A percentile compares a stretch with the other conserved stretches of the same genome.
phyloP scores from a whole-genome alignment of 2,888 invertebrate genomes.

The Formica aserva region DNA sequence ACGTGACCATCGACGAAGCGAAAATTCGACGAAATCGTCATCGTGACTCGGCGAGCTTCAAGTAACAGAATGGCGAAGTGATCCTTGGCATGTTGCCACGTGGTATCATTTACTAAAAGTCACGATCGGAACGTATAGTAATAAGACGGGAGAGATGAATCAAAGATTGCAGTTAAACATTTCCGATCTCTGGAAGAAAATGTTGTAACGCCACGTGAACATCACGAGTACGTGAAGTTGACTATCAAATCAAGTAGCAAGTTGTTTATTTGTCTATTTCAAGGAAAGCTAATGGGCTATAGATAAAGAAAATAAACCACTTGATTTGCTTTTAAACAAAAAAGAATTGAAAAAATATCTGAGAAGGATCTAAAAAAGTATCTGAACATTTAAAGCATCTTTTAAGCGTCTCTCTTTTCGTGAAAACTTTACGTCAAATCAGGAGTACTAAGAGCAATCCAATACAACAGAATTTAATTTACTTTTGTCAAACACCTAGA shows the following conservation, averaged over 20 bases:
- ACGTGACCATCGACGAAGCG: conserved; percentile 43
- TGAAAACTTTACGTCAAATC: background rate
- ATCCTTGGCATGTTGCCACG: conserved; percentile 35
- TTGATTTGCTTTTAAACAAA: background rate
- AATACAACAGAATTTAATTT: background rate
- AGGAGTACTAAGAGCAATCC: background rate
- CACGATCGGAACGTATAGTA: conserved; percentile 17
- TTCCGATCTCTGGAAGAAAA: background rate
- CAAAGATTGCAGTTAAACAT: background rate
- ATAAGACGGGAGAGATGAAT: background rate
- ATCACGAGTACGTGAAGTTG: background rate
- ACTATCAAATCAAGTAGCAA: background rate
- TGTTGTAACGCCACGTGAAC: background rate
- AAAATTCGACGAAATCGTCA: conserved; percentile 41
- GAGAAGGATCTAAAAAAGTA: background rate
- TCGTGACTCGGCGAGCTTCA: conserved; percentile 28
- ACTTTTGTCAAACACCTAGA: background rate
- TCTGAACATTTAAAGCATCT: background rate
- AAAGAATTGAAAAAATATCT: background rate
- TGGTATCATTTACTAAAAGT: conserved; percentile 40
- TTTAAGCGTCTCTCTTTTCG: background rate
- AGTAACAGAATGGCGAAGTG: conserved; percentile 35
- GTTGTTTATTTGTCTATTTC: background rate
- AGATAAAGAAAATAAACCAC: background rate
- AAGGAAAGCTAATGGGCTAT: background rate